Evolutionary conservation across 2,113 vertebrate genomes (phyloP).

Genomic region (Callaeas wilsoni): DNA sequence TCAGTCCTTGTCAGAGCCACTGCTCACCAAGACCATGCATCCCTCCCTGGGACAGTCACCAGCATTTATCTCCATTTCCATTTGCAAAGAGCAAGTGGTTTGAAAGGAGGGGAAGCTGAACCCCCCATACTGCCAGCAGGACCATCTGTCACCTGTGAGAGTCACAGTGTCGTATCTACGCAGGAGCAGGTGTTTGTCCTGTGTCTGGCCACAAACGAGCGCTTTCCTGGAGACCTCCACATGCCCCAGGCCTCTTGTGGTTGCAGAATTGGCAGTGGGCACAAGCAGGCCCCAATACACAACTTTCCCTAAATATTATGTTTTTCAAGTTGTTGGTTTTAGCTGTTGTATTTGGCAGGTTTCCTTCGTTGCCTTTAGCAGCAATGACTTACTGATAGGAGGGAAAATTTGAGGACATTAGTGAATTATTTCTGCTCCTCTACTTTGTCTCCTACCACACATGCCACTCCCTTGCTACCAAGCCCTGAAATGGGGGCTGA

Average conservation of each 20-base stretch:
- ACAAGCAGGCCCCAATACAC: not conserved
- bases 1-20: not conserved
- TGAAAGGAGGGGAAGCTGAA: not conserved
- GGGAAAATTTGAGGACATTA: not conserved
- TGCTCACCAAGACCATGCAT: accelerated
- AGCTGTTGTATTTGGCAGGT: constrained; percentile 29
- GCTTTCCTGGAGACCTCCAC: not conserved
- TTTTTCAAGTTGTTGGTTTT: constrained; percentile 28
- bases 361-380: not conserved
- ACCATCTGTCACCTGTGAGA: not conserved
- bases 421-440: not conserved
- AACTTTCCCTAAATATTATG: constrained; percentile 19
- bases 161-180: not conserved
- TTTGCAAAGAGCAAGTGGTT: not conserved
- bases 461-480: not conserved
- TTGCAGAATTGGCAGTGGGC: constrained; percentile 1
- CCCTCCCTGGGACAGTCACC: not conserved
- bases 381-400: not conserved
- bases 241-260: not conserved
- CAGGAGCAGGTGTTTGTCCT: not conserved
- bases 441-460: not conserved
- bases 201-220: not conserved
- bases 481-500: not conserved
- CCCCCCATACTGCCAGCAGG: not conserved
- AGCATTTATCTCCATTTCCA: not conserved